Evolutionary conservation across 1,140 invertebrate species (phyloP).

Genomic region (Delia radicum): DNA sequence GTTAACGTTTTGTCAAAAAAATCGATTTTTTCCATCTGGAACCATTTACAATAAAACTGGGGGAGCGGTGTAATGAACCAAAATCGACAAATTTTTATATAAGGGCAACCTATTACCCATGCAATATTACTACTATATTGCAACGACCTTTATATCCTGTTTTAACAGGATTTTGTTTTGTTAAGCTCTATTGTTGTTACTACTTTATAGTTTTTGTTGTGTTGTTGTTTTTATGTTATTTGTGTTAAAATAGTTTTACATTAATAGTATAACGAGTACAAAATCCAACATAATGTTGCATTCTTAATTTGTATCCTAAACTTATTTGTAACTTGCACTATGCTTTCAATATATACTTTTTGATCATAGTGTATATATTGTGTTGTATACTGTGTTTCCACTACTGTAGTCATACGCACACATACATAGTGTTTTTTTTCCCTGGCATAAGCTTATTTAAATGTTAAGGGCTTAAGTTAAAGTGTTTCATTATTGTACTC

Average conservation of each 20-base stretch:
- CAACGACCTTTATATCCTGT: conserved; percentile 4
- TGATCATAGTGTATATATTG: no score
- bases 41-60: no score
- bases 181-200: not conserved
- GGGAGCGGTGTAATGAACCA: no score
- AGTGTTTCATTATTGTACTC: not conserved
- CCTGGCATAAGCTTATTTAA: not conserved
- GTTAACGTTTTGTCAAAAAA: no score
- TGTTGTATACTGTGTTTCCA: not conserved
- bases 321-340: no score
- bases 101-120: no score
- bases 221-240: not conserved
- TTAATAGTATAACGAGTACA: not conserved
- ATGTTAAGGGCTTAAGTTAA: not conserved
- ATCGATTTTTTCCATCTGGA: no score
- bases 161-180: not conserved
- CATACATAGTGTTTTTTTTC: no score
- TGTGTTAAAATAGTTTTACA: not conserved
- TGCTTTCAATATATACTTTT: no score
- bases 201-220: not conserved
- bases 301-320: no score
- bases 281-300: not conserved
- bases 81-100: no score
- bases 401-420: no score
- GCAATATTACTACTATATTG: not conserved